phyloP scores from a whole-genome alignment of 2,888 invertebrate genomes.

The Stegophylla sp. region DNA sequence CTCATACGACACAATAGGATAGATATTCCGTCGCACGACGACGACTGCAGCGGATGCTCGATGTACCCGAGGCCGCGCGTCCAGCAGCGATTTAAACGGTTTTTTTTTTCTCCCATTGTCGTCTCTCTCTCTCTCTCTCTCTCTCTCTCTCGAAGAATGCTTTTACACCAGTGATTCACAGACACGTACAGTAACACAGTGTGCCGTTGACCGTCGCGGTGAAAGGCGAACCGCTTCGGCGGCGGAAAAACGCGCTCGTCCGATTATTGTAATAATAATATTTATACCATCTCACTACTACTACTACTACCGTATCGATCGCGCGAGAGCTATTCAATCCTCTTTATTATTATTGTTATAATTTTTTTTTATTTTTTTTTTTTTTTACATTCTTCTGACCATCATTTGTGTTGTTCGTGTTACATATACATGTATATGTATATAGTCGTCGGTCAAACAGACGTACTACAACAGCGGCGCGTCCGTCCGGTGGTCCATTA shows the following conservation, averaged over 20 bases:
- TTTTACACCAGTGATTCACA: background rate
- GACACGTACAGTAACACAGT: background rate
- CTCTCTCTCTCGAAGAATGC: background rate
- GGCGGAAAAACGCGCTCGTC: background rate
- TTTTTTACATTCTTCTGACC: background rate
- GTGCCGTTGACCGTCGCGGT: slow-evolving; percentile 1
- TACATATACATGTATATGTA: background rate
- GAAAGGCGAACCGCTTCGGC: background rate
- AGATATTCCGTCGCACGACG: background rate
- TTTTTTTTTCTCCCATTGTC: background rate
- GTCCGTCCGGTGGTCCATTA: background rate
- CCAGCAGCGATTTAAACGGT: background rate
- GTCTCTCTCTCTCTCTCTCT: background rate
- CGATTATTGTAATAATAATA: background rate
- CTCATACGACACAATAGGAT: background rate
- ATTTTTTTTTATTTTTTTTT: background rate
- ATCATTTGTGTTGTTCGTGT: background rate
- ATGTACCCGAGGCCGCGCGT: too few relatives aligned
- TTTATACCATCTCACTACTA: background rate
- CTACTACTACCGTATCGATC: background rate
- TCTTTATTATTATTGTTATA: background rate
- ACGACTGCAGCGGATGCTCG: background rate
- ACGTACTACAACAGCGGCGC: background rate
- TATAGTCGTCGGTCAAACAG: slow-evolving; percentile 1
- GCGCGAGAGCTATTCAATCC: slow-evolving; percentile 2